Percentiles rank a stretch among this genome's conserved stretches.
phyloP scores from a whole-genome alignment of 2,888 invertebrate species.

The Eretmocerus hayati region DNA sequence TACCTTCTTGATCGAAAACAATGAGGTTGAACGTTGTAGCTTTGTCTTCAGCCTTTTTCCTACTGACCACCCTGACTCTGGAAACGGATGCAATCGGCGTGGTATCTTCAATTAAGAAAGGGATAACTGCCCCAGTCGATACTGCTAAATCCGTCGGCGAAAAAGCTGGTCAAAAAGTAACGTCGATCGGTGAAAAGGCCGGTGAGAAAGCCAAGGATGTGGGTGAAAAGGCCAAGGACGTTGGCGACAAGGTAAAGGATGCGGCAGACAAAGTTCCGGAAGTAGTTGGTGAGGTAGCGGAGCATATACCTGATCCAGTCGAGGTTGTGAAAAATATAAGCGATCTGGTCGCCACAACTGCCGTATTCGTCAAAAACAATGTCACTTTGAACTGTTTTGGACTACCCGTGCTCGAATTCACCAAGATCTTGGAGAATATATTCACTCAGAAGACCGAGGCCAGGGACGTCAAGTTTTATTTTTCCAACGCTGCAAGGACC shows the following conservation, averaged over 20 bases:
- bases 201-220: not conserved
- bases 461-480: constrained; percentile 9
- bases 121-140: not conserved
- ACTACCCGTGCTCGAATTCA: not conserved
- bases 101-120: not conserved
- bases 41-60: too few relatives aligned
- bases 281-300: not conserved
- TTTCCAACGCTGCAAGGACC: not conserved
- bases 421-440: not conserved
- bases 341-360: not conserved
- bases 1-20: too few relatives aligned
- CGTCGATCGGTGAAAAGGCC: not conserved
- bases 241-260: not conserved
- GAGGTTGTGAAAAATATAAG: not conserved
- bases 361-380: not conserved
- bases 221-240: not conserved
- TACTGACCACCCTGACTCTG: too few relatives aligned
- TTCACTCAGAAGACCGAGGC: constrained; percentile 4
- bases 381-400: constrained; percentile 10
- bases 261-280: not conserved
- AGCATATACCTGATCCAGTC: not conserved
- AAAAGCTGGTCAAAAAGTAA: not conserved
- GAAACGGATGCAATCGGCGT: too few relatives aligned
- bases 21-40: too few relatives aligned
- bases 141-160: constrained; percentile 26